Evolutionary conservation across 2,888 invertebrate genomes (phyloP), one percentile per base, ranked within the genome.

Genomic region (Drosophila setosimentum): DNA sequence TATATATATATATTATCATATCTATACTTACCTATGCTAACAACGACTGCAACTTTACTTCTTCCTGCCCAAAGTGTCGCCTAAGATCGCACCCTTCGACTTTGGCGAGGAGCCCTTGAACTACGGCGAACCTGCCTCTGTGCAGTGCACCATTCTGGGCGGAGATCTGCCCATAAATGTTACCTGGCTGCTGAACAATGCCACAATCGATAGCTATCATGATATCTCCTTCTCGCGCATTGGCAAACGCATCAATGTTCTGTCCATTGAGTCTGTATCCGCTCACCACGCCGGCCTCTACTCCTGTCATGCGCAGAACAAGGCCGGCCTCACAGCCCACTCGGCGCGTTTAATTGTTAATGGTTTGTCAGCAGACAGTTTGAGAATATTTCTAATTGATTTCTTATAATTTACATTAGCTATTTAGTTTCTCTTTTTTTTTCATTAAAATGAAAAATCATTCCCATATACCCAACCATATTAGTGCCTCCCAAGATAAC

Each of bases 301-400:
- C 92, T 96, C 96, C 73, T 97, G 96, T 92, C 94, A 94, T 76
- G 96, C 95, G 35, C 93, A 93, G 89, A 96, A 96, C 92, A 93
- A 93, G 76, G 96, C 95, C 54, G 96, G 95, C 62, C 37, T 91
- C 1, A 91, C 94, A 58, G 94, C 94, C 42, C 94, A 95, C 89
- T 94, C 94, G 65, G 95, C 95, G 80, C 93, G 94, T 91, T 92
- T 95, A 89, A 93, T 95, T 91, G 94, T 95, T 90, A 94, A 95
- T 94, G 94, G 95, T 93, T 92, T 87, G 90, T 78, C 64, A 32
- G 4, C 27, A 29, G n/a, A 21, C 10, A 48, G 7, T 18, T 37
- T 21, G 40, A 51, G 51, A 49, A 54, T 32, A 33, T 30, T 18
- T 13, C 11, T 33, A 30, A 53, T 53, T 54, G 8, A 8, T 33